These are phyloP conservation scores for Deroplatys truncata DNA, from an alignment of 2,888 invertebrate genomes.

Conservation along the genomic window DNA sequence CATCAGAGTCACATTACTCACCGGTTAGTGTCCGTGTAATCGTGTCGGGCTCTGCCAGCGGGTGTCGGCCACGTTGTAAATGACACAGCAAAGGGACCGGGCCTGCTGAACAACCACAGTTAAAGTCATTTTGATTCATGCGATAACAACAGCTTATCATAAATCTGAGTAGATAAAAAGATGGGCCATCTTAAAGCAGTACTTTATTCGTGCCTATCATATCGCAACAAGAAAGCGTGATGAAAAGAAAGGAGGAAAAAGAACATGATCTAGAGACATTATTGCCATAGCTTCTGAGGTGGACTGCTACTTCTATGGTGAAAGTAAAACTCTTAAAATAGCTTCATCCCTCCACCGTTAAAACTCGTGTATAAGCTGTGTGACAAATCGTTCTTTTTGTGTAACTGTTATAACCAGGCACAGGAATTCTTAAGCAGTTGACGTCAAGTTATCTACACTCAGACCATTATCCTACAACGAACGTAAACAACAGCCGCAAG, in stretches of 20 bases:
- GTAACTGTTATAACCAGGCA: no score
- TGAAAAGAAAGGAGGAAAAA: no score
- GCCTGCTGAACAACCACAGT: neutral
- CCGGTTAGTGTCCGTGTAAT: neutral
- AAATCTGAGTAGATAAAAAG: neutral
- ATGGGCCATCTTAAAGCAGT: no score
- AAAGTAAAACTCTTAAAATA: no score
- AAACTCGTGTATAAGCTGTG: no score
- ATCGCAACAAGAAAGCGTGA: no score
- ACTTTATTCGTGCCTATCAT: no score
- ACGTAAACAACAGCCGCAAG: neutral
- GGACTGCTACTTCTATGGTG: no score
- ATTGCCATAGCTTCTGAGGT: no score
- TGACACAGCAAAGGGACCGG: neutral
- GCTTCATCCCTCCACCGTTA: no score
- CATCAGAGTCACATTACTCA: neutral
- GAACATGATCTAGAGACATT: no score
- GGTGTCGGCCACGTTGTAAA: neutral
- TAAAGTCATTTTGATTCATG: neutral
- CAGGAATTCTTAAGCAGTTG: neutral
- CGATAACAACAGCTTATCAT: neutral
- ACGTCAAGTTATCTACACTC: neutral
- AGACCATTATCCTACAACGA: neutral
- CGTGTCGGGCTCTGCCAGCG: neutral
- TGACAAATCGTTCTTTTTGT: no score